These are phyloP conservation scores for Planiliza haematocheilus DNA, from an alignment of 2,113 vertebrate genomes.

Conservation along the genomic window DNA sequence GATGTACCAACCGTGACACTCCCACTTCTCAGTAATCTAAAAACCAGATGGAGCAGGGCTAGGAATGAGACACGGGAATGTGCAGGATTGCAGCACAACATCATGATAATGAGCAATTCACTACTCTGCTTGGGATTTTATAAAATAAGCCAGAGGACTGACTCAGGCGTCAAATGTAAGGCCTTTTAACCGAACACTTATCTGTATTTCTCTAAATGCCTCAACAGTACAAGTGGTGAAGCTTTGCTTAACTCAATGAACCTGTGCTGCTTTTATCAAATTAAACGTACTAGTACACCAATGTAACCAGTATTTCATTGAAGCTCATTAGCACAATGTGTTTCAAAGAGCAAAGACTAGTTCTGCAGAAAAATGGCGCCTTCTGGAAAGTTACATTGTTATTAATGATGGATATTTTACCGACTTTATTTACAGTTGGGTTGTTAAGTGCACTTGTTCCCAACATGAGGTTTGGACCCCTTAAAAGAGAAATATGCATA, in stretches of 20 bases:
- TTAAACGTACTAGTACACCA: no score
- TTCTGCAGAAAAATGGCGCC: no score
- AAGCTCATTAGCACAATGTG: not conserved
- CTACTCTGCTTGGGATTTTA: not conserved
- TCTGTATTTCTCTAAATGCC: not conserved
- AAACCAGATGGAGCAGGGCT: slow-evolving; percentile 72
- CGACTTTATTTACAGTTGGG: not conserved
- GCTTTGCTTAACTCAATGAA: not conserved
- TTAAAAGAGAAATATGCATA: not conserved
- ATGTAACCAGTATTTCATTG: not conserved
- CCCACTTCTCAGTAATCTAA: slow-evolving; percentile 68
- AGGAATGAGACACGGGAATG: slow-evolving; percentile 61
- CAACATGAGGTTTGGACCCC: not conserved
- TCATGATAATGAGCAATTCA: slow-evolving; percentile 40
- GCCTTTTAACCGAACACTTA: not conserved
- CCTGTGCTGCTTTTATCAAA: no score
- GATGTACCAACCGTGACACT: slow-evolving; percentile 65
- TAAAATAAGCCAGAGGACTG: no score
- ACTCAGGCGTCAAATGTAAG: not conserved
- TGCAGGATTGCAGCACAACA: slow-evolving; percentile 33
- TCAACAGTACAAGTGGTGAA: not conserved
- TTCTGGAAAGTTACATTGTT: no score
- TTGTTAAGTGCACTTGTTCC: not conserved
- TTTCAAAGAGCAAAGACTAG: no score
- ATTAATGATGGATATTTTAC: not conserved